Base-by-base conservation (phyloP, 1,140 invertebrate genomes). In the Drosophila lowei region DNA sequence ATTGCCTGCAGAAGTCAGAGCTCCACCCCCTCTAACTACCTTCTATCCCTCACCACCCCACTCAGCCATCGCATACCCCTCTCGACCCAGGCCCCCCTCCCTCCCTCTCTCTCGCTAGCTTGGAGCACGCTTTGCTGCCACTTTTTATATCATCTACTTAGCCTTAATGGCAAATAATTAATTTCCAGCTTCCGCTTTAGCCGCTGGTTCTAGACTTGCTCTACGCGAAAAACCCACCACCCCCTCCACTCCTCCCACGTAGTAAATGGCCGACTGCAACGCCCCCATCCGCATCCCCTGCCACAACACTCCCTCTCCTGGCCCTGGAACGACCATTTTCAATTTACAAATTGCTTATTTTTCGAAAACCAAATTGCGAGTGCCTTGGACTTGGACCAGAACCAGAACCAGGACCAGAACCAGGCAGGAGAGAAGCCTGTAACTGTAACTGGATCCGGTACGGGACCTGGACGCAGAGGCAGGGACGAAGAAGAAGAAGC, bases 121-220 rank as follows among this genome's bases (percentile, higher is more conserved):
- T 49, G 21, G 30, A 63, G 55, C 41, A 38, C 57, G 66, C 76
- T 79, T 52, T 81, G 70, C 67, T 77, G 56, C 67, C 81, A 80
- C 77, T 85, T 81, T 91, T 91, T 90, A 81, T 90, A 83, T 89
- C 88, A 81, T 79, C 84, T 88, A 83, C 90, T 90, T 90, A 85
- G 78, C 81, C 88, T 77, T 91, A 91, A 91, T 91, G 90, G 90
- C 90, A 91, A 91, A 91, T 91, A 91, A 91, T 91, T 91, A 91
- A 91, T 91, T 91, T 91, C 83, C 62, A 79, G 84, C 86, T 79
- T 81, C 81, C 70, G 84, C 85, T 75, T 73, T 83, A 72, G 34
- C 34, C 34, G 46, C 43, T 50, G 3, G 43, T 5, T 67, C 65
- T 67, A 68, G 66, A 34, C 66, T 49, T 38, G 11, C 11, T 5